A percentile compares a stretch with the other conserved stretches of the same genome.
phyloP scores from a whole-genome alignment of 2,797 vertebrate genomes.

The Gorsachius magnificus region DNA sequence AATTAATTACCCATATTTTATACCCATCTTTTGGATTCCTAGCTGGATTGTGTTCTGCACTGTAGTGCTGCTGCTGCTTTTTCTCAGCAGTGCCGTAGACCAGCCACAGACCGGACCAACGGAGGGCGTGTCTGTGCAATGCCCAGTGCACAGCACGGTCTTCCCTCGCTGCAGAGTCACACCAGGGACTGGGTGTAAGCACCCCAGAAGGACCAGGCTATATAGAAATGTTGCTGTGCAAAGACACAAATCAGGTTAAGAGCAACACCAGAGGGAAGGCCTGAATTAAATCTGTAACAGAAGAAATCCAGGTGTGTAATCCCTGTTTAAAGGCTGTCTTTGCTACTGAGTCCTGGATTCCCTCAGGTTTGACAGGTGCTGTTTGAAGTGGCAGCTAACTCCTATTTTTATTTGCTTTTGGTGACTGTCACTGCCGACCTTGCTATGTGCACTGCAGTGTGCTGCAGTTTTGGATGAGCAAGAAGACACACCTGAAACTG shows the following conservation, averaged over 20 bases:
- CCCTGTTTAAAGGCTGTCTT: background rate
- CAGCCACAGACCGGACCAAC: too few relatives aligned
- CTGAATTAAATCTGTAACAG: background rate
- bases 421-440: background rate
- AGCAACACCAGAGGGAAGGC: background rate
- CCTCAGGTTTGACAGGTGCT: background rate
- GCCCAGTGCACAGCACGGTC: background rate
- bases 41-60: background rate
- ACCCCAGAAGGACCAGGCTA: accelerated
- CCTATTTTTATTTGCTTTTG: background rate
- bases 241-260: background rate
- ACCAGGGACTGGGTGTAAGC: background rate
- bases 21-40: background rate
- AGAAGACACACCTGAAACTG: background rate
- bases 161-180: accelerated
- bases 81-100: background rate
- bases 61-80: background rate
- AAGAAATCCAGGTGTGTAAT: background rate
- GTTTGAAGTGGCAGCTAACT: background rate
- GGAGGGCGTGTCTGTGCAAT: background rate
- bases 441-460: background rate
- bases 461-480: background rate
- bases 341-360: background rate
- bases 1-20: background rate
- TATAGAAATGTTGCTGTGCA: background rate